These are phyloP conservation scores for Acanthopleura granulata DNA, from an alignment of 2,888 invertebrate species.

Conservation along the genomic window DNA sequence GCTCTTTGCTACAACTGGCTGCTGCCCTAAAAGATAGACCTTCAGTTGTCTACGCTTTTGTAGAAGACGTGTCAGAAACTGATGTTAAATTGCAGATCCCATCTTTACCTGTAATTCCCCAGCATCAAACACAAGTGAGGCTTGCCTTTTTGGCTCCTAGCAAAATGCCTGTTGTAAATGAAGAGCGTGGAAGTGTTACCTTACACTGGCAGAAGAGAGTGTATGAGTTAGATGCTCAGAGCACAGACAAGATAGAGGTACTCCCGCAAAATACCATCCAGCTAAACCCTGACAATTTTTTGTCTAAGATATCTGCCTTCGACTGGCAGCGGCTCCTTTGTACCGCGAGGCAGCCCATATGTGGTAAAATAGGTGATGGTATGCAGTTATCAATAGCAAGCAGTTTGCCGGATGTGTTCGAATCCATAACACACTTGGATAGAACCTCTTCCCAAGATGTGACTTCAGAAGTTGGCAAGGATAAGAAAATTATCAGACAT, in stretches of 20 bases:
- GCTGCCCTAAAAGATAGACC: constrained; percentile 45
- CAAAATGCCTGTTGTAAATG: constrained; percentile 29
- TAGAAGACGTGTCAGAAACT: constrained; percentile 44
- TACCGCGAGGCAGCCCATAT: constrained; percentile 47
- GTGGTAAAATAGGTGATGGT: constrained; percentile 27
- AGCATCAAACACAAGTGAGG: constrained; percentile 29
- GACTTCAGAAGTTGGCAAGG: constrained; percentile 39
- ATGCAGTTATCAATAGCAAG: no score
- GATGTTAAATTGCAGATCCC: constrained; percentile 41
- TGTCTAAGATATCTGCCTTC: constrained; percentile 48
- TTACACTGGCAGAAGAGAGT: constrained; percentile 56
- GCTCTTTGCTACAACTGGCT: constrained; percentile 38
- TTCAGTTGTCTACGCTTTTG: constrained; percentile 45
- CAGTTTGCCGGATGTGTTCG: constrained; percentile 34
- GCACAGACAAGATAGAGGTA: constrained; percentile 21
- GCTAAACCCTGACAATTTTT: constrained; percentile 50
- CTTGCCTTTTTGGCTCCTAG: constrained; percentile 41
- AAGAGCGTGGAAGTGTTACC: constrained; percentile 32
- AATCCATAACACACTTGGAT: constrained; percentile 36
- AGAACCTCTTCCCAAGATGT: constrained; percentile 39
- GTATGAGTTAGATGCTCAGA: constrained; percentile 40
- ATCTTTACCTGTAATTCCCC: constrained; percentile 21
- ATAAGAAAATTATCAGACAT: constrained; percentile 24
- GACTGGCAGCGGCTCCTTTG: constrained; percentile 57
- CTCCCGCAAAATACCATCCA: constrained; percentile 24